Evolutionary conservation across 2,888 invertebrate genomes (phyloP), one percentile per base, ranked within the genome.

Genomic region (Agrotis puta): DNA sequence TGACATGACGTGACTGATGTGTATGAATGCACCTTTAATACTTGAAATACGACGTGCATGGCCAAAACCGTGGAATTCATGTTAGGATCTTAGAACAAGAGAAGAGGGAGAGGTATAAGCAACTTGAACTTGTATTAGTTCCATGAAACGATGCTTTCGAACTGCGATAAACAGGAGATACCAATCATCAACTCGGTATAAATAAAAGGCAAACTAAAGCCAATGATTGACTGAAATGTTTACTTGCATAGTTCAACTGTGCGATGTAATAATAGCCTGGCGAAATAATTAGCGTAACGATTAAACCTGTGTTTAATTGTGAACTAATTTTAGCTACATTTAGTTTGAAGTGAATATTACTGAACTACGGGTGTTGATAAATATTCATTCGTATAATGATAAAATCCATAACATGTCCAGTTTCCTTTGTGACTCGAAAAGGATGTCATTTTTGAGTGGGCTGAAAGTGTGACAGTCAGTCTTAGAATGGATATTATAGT

Each of bases 141-240:
- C 27, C n/a, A 5, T 24, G 16, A 14, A 54, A 24, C n/a, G 14
- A 54, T 20, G 24, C 50, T 47, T 50, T 57, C 33, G 11, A 24
- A 13, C 50, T 48, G n/a, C 33, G 27, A n/a, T 18, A 13, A 9
- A 51, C 62, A 48, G 45, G 22, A 63, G 54, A 65, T 59, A 63
- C 51, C 39, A 56, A 70, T 81, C 74, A 47, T 14, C 24, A 53
- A 22, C 24, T 22, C 14, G 18, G 14, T 54, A 27, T 58, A 81
- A 75, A 58, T 59, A 48, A 51, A 69, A 48, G 43, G n/a, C 14
- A n/a, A 11, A 47, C 39, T 48, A 3, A 54, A 75, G n/a, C 51
- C n/a, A 51, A 76, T 56, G 77, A 78, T 59, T 56, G 63, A 75
- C 16, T 65, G 43, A 59, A 74, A 69, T 56, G 58, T 69, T 76